Evolutionary conservation across 2,797 vertebrate species (phyloP).

Genomic region (Simalia tracyae): DNA sequence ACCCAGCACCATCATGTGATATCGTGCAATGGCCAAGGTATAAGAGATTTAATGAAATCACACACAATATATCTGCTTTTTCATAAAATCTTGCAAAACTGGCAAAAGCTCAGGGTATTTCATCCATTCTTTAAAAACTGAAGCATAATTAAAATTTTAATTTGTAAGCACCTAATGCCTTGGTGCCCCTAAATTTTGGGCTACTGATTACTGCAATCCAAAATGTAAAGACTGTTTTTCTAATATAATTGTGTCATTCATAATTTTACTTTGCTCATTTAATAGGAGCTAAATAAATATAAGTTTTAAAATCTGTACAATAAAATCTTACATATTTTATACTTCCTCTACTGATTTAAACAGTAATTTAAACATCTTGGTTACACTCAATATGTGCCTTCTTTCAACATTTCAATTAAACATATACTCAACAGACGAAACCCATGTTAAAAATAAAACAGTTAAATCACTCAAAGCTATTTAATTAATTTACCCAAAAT

Average conservation of each 20-base stretch:
- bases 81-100: too few relatives aligned
- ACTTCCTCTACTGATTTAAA: not conserved
- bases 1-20: too few relatives aligned
- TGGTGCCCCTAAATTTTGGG: too few relatives aligned
- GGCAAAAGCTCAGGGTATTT: too few relatives aligned
- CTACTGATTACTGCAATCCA: not conserved
- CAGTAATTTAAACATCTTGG: not conserved
- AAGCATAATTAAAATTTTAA: too few relatives aligned
- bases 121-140: too few relatives aligned
- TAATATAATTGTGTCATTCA: not conserved
- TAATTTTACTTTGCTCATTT: not conserved
- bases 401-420: not conserved
- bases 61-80: too few relatives aligned
- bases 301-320: not conserved
- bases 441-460: not conserved
- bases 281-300: not conserved
- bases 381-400: not conserved
- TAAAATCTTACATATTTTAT: not conserved
- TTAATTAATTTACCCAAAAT: not conserved
- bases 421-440: not conserved
- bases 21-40: too few relatives aligned
- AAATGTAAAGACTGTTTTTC: not conserved
- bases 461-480: not conserved
- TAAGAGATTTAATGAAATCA: too few relatives aligned
- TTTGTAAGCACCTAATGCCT: too few relatives aligned